Conservation (phyloP, 2,888 invertebrate species). For the Rhogogaster chlorosoma region DNA sequence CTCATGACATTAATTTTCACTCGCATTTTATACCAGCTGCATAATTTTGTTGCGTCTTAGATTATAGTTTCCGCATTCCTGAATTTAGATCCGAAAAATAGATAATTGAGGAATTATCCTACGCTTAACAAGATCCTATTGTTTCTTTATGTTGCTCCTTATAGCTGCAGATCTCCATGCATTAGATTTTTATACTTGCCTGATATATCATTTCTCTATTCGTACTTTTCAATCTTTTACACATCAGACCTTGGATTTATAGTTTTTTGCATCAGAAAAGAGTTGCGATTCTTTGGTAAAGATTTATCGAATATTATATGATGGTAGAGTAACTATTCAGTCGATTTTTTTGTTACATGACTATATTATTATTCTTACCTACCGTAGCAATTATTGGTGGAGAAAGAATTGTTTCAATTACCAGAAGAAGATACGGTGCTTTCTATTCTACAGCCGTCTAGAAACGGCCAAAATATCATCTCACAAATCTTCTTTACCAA, state of each 20-base stretch:
- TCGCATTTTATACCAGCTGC: neutral
- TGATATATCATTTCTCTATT: neutral
- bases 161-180: neutral
- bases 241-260: neutral
- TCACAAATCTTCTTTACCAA: conserved; percentile 67
- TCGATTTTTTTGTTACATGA: neutral
- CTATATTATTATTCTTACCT: neutral
- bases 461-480: conserved; percentile 36
- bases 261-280: neutral
- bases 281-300: neutral
- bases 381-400: conserved; percentile 18
- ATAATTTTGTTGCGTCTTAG: neutral
- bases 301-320: neutral
- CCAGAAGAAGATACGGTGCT: conserved; percentile 4
- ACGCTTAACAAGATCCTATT: neutral
- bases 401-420: conserved; percentile 26
- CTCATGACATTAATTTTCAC: neutral
- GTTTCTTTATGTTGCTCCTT: neutral
- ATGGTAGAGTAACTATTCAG: neutral
- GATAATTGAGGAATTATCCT: neutral
- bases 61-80: neutral
- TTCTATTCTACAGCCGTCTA: neutral
- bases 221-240: neutral
- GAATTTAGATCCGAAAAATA: neutral
- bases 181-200: neutral